A percentile compares a stretch with the other conserved stretches of the same genome.
Conservation (phyloP, 2,888 invertebrate genomes). For the Nyleta sp. region DNA sequence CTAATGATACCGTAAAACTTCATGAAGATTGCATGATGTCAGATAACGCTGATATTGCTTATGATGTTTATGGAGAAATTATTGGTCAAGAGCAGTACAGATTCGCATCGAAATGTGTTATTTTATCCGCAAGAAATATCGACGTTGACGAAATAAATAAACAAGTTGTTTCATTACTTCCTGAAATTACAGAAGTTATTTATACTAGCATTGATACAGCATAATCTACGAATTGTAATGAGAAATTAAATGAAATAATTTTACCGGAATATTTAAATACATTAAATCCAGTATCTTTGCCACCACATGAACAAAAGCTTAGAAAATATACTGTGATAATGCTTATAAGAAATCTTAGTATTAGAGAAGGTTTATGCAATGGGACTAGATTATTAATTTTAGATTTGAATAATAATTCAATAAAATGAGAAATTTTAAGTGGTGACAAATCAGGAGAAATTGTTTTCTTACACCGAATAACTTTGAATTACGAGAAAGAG, state of each 20-base stretch:
- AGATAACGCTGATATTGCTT: constrained; percentile 43
- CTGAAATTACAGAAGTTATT: constrained; percentile 6
- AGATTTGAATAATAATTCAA: constrained; percentile 21
- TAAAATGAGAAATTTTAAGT: constrained; percentile 21
- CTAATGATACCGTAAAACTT: constrained; percentile 46
- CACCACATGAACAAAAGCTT: constrained; percentile 30
- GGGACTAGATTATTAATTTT: constrained; percentile 23
- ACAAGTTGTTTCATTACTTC: constrained; percentile 19
- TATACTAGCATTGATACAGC: constrained; percentile 35
- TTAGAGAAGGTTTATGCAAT: constrained; percentile 20
- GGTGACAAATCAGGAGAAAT: constrained; percentile 10
- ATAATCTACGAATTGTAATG: constrained; percentile 17
- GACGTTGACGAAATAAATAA: constrained; percentile 28
- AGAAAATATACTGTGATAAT: constrained; percentile 36
- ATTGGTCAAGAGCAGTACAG: constrained; percentile 44
- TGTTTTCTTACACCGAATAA: constrained; percentile 28
- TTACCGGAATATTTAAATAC: constrained; percentile 42
- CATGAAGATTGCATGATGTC: constrained; percentile 46
- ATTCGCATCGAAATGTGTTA: constrained; percentile 51
- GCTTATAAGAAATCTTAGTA: constrained; percentile 14
- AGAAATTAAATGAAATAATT: constrained; percentile 32
- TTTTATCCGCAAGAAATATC: constrained; percentile 62
- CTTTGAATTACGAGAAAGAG: constrained; percentile 13
- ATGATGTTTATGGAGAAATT: constrained; percentile 44
- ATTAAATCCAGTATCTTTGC: constrained; percentile 21